Evolutionary conservation across 2,888 invertebrate genomes (phyloP).

Genomic region (Sarcophaga rosellei): DNA sequence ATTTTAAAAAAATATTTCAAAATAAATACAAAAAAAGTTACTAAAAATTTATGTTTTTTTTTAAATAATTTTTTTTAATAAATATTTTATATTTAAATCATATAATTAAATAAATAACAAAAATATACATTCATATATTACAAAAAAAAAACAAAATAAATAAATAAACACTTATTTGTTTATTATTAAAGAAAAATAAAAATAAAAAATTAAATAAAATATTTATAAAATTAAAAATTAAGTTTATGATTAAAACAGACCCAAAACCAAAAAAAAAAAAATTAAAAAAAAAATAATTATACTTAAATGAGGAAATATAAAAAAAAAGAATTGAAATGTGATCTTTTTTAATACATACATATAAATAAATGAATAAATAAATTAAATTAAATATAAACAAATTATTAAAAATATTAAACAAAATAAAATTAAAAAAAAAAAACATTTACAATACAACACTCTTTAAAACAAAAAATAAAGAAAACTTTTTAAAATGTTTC

Average conservation of each 20-base stretch:
- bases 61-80: conserved; percentile 41
- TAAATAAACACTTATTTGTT: conserved; percentile 73
- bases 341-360: conserved; percentile 77
- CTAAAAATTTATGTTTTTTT: conserved; percentile 61
- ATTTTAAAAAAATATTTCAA: conserved; percentile 33
- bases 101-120: conserved; percentile 58
- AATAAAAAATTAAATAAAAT: conserved; percentile 53
- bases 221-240: conserved; percentile 57
- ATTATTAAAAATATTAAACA: conserved; percentile 54
- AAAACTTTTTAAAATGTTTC: neutral
- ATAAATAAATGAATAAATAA: conserved; percentile 71
- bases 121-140: conserved; percentile 70
- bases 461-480: neutral
- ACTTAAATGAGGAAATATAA: conserved; percentile 66
- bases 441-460: conserved; percentile 9
- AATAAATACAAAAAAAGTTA: conserved; percentile 58
- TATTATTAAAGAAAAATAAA: conserved; percentile 63
- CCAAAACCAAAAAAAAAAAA: conserved; percentile 53
- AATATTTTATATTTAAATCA: conserved; percentile 56
- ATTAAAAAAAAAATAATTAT: conserved; percentile 48
- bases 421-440: conserved; percentile 67
- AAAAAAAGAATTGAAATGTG: conserved; percentile 77
- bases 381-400: conserved; percentile 57
- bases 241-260: conserved; percentile 39
- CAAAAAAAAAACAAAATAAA: conserved; percentile 70